Percentiles rank a stretch among this genome's conserved stretches.
phyloP scores from a whole-genome alignment of 1,140 invertebrate species.

The Lethocerus indicus region DNA sequence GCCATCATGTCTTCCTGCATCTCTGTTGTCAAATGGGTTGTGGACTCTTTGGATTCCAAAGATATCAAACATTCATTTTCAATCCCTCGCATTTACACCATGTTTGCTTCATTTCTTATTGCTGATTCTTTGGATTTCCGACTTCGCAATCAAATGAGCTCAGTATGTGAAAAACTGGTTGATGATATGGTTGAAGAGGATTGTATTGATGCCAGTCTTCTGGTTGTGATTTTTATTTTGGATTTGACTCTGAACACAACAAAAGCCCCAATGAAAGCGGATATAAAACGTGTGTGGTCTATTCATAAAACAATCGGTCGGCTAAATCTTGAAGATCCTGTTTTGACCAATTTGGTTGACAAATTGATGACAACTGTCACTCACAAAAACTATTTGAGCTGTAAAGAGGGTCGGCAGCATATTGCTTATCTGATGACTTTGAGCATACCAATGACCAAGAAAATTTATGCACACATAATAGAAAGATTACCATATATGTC shows the following conservation, averaged over 20 bases:
- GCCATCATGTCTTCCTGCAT: too few relatives aligned
- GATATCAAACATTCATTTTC: too few relatives aligned
- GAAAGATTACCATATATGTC: conserved; percentile 3
- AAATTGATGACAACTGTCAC: conserved; percentile 4
- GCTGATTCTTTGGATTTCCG: too few relatives aligned
- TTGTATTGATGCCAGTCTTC: too few relatives aligned
- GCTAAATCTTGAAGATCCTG: conserved; percentile 4
- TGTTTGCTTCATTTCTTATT: too few relatives aligned
- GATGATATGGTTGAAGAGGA: too few relatives aligned
- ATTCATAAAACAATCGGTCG: neutral
- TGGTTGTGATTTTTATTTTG: neutral
- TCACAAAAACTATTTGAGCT: neutral
- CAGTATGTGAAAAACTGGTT: too few relatives aligned
- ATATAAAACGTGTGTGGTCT: conserved; percentile 6
- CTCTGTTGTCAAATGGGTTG: too few relatives aligned
- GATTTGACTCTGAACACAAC: neutral
- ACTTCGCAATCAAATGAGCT: too few relatives aligned
- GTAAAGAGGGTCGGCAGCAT: conserved; percentile 9
- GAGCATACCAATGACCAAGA: conserved; percentile 6
- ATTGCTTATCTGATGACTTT: conserved; percentile 8
- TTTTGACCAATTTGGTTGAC: neutral
- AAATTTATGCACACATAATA: conserved; percentile 8
- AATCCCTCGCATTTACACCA: too few relatives aligned
- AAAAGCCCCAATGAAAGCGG: neutral
- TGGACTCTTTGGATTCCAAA: too few relatives aligned